Conservation (phyloP, 2,888 invertebrate genomes). For the Mythimna impura region DNA sequence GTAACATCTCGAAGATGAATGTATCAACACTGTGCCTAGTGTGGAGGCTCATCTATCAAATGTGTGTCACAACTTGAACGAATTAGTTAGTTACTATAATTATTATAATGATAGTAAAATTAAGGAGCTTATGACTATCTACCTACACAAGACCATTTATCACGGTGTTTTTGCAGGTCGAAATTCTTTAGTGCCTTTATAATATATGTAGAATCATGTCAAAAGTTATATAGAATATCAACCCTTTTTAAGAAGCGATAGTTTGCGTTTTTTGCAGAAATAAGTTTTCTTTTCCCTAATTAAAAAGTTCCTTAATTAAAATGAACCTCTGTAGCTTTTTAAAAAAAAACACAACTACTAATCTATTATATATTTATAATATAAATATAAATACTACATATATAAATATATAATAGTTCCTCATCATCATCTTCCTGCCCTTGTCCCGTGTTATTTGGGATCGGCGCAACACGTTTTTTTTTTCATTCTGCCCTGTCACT, state of each 20-base stretch:
- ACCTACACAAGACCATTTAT: constrained; percentile 9
- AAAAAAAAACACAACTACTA: too few species aligned
- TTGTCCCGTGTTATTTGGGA: too few species aligned
- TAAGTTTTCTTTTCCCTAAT: too few species aligned
- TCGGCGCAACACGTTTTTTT: too few species aligned
- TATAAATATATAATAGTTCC: too few species aligned
- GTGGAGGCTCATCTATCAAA: constrained; percentile 53
- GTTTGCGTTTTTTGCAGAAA: neutral
- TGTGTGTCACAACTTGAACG: constrained; percentile 47
- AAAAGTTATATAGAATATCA: neutral
- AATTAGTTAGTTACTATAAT: constrained; percentile 51
- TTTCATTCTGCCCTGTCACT: too few species aligned
- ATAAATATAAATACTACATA: too few species aligned
- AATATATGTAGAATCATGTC: neutral
- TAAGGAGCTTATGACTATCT: constrained; percentile 11
- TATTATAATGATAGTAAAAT: constrained; percentile 44
- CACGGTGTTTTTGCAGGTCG: neutral
- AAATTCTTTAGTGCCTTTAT: neutral
- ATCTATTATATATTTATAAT: too few species aligned
- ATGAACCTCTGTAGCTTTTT: too few species aligned
- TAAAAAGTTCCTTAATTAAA: too few species aligned
- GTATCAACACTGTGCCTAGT: constrained; percentile 15
- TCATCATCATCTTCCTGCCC: too few species aligned
- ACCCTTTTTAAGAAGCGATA: neutral
- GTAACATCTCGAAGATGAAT: constrained; percentile 35